Conservation (phyloP, 2,797 vertebrate species). For the Scarus forsteni region DNA sequence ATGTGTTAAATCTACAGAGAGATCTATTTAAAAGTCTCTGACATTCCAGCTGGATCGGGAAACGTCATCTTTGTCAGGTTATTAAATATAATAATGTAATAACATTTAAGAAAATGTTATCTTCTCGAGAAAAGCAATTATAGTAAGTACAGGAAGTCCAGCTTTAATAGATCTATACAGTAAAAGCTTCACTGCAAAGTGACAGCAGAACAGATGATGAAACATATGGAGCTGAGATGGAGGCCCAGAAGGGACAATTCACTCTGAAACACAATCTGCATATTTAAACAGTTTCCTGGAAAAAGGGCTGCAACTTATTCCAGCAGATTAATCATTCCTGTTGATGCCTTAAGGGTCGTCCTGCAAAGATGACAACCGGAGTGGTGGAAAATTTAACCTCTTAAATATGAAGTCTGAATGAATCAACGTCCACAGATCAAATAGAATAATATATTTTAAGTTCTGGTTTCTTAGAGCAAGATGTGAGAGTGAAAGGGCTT, state of each 20-base stretch:
- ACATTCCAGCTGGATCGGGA: neutral
- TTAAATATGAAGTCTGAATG: constrained; percentile 11
- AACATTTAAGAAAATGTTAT: neutral
- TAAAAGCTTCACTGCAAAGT: constrained; percentile 34
- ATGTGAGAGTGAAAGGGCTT: neutral
- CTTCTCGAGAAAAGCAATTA: neutral
- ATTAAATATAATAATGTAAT: constrained; percentile 3
- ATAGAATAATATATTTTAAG: constrained; percentile 5
- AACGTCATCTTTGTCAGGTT: neutral
- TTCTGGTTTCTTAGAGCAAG: neutral
- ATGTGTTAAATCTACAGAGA: no score
- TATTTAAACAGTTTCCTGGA: constrained; percentile 35
- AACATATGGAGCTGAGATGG: constrained; percentile 56
- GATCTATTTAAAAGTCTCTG: neutral
- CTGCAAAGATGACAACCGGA: constrained; percentile 19
- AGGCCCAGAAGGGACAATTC: constrained; percentile 59
- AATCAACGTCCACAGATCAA: constrained; percentile 8
- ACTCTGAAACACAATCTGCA: constrained; percentile 52
- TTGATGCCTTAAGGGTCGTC: constrained; percentile 28
- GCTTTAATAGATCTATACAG: constrained; percentile 25
- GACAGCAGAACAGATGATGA: constrained; percentile 48
- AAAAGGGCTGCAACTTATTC: constrained; percentile 26
- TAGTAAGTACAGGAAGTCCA: neutral
- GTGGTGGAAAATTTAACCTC: neutral
- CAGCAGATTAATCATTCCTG: constrained; percentile 37